Conservation (phyloP, 1,140 invertebrate species). For the Sitodiplosis mosellana region DNA sequence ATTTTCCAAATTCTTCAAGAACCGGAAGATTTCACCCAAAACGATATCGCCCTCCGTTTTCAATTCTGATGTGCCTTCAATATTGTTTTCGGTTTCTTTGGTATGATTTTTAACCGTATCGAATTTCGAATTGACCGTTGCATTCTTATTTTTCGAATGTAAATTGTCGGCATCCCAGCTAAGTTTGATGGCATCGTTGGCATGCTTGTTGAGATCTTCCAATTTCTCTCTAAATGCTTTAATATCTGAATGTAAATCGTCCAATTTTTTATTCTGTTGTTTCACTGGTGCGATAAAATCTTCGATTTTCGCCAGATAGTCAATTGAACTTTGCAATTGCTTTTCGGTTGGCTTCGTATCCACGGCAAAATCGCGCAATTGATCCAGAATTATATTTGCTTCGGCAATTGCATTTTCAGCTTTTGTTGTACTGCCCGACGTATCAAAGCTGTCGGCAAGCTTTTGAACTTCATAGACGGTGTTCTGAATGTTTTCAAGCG, state of each 20-base stretch:
- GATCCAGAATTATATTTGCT: conserved; percentile 44
- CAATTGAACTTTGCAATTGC: conserved; percentile 37
- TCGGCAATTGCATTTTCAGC: conserved; percentile 56
- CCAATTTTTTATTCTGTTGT: conserved; percentile 31
- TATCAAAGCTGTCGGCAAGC: conserved; percentile 43
- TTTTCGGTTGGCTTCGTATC: conserved; percentile 31
- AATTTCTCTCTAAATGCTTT: conserved; percentile 43
- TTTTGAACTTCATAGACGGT: conserved; percentile 46
- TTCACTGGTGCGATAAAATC: conserved; percentile 46
- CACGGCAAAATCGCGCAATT: conserved; percentile 24
- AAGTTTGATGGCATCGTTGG: conserved; percentile 37
- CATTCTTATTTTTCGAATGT: conserved; percentile 33
- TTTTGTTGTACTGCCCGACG: conserved; percentile 49
- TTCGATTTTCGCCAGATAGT: conserved; percentile 44
- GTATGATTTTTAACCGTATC: conserved; percentile 27
- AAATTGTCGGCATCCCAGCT: conserved; percentile 39
- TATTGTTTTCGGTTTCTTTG: conserved; percentile 24
- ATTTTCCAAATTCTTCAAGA: conserved; percentile 10
- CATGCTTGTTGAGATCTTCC: conserved; percentile 51
- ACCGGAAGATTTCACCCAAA: conserved; percentile 10
- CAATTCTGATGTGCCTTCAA: conserved; percentile 23
- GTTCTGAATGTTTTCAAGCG: conserved; percentile 29
- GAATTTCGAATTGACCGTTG: conserved; percentile 25
- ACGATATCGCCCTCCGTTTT: conserved; percentile 17
- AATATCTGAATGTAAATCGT: conserved; percentile 34